Evolutionary conservation across 1,140 invertebrate genomes (phyloP), one percentile per base, ranked within the genome.

Genomic region (Chlorops oryzae): DNA sequence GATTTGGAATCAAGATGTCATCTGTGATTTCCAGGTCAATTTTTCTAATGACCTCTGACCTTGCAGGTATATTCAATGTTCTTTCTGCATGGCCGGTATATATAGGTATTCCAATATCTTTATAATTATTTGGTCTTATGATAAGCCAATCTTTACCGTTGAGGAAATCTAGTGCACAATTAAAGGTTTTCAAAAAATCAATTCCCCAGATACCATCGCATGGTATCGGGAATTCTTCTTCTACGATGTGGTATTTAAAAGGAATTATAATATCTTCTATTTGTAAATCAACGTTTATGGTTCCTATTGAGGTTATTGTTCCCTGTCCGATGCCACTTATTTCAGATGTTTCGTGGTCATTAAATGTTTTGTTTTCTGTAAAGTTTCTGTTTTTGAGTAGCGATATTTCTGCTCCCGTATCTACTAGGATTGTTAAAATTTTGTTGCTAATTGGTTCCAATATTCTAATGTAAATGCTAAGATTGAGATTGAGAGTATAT

Each of bases 151-250:
- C 23, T 45, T n/a, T 20, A n/a, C 20, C 22, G 10, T 24, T 15
- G 6, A 13, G 20, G 17, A 24, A 45, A 10, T 45, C 43, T 45
- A 45, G 17, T 9, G 17, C 28, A 28, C 43, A 6, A 4, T 45
- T 45, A 20, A n/a, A 45, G 15, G 4, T 27, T 15, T 24, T 45
- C 28, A 45, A 13, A n/a, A 45, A 45, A 45, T 45, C 43, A 13
- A 10, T 24, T 5, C 43, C 43, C 4, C 24, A 13, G 24, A 45
- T 45, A 5, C 22, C 43, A 23, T 45, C 22, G 13, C 23, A 23
- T 24, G 43, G 43, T 15, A 45, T 45, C 7, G 21, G 21, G 10
- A 45, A 45, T 5, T 45, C 17, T 3, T 27, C 23, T 24, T 22
- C 22, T 15, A 45, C 23, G 5, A 45, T 23, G 28, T 45, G 43